Conservation (phyloP, 2,113 vertebrate genomes). For the Seriola rivoliana region DNA sequence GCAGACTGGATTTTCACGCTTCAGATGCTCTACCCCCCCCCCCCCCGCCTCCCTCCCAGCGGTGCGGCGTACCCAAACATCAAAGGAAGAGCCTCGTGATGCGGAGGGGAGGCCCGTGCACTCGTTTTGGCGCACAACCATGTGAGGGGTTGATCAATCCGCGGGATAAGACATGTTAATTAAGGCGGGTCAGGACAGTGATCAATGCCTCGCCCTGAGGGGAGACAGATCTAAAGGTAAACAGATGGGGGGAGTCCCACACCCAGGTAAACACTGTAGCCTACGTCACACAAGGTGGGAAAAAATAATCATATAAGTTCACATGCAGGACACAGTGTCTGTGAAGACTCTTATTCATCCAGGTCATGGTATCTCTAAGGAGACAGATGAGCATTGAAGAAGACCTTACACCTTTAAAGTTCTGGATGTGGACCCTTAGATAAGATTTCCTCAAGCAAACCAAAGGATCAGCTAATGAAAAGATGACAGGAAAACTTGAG, state of each 20-base stretch:
- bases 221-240: not conserved
- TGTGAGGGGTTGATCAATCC: not conserved
- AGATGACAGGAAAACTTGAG: too few species aligned
- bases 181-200: not conserved
- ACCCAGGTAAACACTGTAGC: not conserved
- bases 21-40: not conserved
- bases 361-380: too few species aligned
- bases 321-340: not conserved
- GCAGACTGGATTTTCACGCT: conserved; percentile 34
- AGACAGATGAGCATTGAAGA: too few species aligned
- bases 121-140: not conserved
- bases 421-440: too few species aligned
- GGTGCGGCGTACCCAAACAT: conserved; percentile 33
- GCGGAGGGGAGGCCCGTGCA: not conserved
- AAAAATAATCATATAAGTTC: not conserved
- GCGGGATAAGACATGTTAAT: not conserved
- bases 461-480: not conserved
- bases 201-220: not conserved
- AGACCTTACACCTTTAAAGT: not conserved
- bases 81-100: conserved; percentile 28
- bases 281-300: not conserved
- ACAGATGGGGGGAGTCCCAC: not conserved
- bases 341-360: too few species aligned
- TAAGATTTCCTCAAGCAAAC: not conserved
- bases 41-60: not conserved